phyloP scores from a whole-genome alignment of 2,888 invertebrate species.

The Agrotis puta region DNA sequence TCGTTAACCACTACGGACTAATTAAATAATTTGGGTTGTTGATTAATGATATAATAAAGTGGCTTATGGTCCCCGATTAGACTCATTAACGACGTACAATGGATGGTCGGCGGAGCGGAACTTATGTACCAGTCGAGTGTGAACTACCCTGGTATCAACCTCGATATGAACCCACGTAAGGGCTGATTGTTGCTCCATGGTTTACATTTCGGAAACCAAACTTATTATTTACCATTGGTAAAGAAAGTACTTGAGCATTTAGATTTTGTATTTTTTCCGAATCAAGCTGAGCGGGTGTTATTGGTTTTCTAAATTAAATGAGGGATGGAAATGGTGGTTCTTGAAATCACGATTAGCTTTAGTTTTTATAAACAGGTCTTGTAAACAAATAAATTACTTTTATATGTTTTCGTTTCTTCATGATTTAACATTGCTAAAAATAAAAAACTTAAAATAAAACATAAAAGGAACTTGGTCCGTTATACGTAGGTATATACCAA shows the following conservation, averaged over 20 bases:
- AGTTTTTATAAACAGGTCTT: not conserved
- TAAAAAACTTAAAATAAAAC: no score
- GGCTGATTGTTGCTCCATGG: conserved; percentile 60
- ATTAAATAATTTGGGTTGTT: conserved; percentile 61
- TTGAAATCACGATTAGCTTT: not conserved
- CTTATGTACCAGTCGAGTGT: conserved; percentile 83
- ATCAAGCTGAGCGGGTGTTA: conserved; percentile 1
- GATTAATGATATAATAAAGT: conserved; percentile 70
- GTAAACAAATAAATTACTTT: no score
- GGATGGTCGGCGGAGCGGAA: conserved; percentile 81
- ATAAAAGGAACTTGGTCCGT: no score
- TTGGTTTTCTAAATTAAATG: not conserved
- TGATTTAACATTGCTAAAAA: no score
- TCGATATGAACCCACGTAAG: conserved; percentile 67
- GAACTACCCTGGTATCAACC: conserved; percentile 77
- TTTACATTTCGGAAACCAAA: conserved; percentile 46
- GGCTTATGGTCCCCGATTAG: conserved; percentile 70
- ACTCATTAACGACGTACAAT: conserved; percentile 79
- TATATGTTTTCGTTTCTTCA: no score
- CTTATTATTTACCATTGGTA: conserved; percentile 1
- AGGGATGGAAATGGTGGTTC: not conserved
- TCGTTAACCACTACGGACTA: conserved; percentile 26
- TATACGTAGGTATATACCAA: no score
- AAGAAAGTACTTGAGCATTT: conserved; percentile 1
- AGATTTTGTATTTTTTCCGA: conserved; percentile 14